Evolutionary conservation across 1,140 invertebrate genomes (phyloP), one percentile per base, ranked within the genome.

Genomic region (Chrysomallon squamiferum): DNA sequence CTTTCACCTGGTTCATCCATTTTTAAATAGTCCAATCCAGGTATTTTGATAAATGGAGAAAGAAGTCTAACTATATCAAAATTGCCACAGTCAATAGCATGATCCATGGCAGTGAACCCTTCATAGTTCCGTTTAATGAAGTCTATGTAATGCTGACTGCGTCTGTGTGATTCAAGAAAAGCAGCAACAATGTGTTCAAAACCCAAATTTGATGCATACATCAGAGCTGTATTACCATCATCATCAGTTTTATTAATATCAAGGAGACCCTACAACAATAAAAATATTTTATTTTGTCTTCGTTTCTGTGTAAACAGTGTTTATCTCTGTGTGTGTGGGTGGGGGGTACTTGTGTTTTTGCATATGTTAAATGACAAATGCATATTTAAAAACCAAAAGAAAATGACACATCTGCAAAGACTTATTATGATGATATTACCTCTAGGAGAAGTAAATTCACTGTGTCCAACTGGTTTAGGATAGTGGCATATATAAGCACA

Each of bases 181-280:
- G 25, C 25, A 4, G 35, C 30, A 2, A 71, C 72, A 30, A 66
- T 43, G 20, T 65, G 47, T n/a, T 33, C 20, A 52, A 65, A 57
- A 7, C 66, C 69, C 15, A 68, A 27, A 27, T 62, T 61, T 35
- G 61, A 71, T 15, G 68, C 72, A 27, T 71, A 71, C 72, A 73
- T 73, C 20, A 73, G 50, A 11, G 61, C 80, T 3, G 80, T 82
- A 54, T 79, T 80, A 6, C 80, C 80, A 25, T 77, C 74, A 9
- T 54, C 38, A 57, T 82, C 80, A 27, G 66, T 60, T 5, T 70
- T 27, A 27, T 70, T 71, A 11, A 73, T 63, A 41, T 76, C 68
- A 1, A 74, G 67, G 20, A 38, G 43, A 29, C 63, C 52, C 76
- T 80, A 59, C 11, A 68, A 72, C 38, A 54, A 52, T 58, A 67